Base-by-base conservation (phyloP, 1,140 invertebrate genomes). In the Ditylenchus dipsaci region DNA sequence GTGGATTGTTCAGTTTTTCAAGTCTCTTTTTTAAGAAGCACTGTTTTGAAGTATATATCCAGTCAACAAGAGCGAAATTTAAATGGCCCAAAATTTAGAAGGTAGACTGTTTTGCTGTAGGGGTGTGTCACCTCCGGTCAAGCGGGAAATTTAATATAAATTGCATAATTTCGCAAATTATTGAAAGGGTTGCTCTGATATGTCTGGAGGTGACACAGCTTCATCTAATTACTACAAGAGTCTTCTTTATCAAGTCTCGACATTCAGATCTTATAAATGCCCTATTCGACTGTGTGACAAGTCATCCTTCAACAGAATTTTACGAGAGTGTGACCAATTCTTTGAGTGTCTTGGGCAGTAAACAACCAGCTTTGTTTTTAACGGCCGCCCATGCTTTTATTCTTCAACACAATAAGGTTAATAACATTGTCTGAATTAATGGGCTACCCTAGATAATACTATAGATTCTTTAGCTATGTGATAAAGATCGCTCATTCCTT, bases 251-350 rank as follows among this genome's bases (percentile, higher is more conserved):
- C n/a, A 17, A 7, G 23, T 33, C 8, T 67, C 21, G 33, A 23
- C 1, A 42, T 78, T 72, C 47, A 77, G 76, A 79, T 61, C 59
- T 78, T 45, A 69, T 78, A 58, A 53, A 69, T 19, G 73, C 77
- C n/a, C 73, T 78, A 13, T 78, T 80, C 61, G 77, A 76, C n/a
- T 67, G 73, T 1, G 53, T 69, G 33, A 70, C 69, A 11, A 73
- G 33, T 23, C 53, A 75, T 47, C 58, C 74, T 15, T 69, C 66
- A 17, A 1, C 69, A 11, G 74, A 73, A 13, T 47, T 67, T 21
- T 27, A 49, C 29, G 69, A 76, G 26, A 57, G 38, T n/a, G 43
- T 81, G 15, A 29, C 29, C 11, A 66, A 76, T 21, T 69, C 73
- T n/a, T 56, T 78, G 11, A 38, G 30, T 26, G 30, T 57, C 0